A percentile compares a stretch with the other conserved stretches of the same genome.
Conservation (phyloP, 1,140 invertebrate genomes). For the Neodiprion virginianus region DNA sequence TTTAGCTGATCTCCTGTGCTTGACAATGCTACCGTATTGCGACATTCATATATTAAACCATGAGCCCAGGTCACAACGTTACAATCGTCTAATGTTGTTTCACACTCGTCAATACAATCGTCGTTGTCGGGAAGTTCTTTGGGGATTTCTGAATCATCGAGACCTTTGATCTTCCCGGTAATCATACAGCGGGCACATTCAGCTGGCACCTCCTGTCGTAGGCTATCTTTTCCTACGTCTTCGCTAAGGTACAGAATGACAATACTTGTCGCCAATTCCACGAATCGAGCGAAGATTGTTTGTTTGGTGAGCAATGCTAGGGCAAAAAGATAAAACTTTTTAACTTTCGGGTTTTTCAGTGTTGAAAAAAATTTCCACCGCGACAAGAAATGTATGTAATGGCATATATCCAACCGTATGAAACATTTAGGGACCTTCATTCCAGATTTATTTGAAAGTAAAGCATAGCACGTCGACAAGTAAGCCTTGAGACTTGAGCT, state of each 20-base stretch:
- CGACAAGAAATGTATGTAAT: not conserved
- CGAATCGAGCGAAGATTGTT: not conserved
- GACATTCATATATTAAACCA: no score
- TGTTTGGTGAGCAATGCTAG: not conserved
- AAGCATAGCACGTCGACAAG: not conserved
- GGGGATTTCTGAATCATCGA: no score
- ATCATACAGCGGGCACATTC: no score
- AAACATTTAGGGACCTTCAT: not conserved
- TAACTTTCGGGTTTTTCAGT: not conserved
- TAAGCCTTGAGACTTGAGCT: not conserved
- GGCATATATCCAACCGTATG: conserved; percentile 7
- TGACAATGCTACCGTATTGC: no score
- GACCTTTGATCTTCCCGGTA: no score
- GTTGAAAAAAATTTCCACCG: not conserved
- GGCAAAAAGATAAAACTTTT: not conserved
- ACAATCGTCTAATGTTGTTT: no score
- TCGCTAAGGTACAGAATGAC: not conserved
- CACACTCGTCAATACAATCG: no score
- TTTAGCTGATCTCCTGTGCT: no score
- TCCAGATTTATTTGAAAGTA: not conserved
- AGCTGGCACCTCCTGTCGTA: no score
- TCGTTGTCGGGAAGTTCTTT: no score
- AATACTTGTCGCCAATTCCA: not conserved
- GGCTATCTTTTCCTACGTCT: not conserved
- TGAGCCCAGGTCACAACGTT: no score